Conservation (phyloP, 1,140 invertebrate species). For the Thrips palmi region DNA sequence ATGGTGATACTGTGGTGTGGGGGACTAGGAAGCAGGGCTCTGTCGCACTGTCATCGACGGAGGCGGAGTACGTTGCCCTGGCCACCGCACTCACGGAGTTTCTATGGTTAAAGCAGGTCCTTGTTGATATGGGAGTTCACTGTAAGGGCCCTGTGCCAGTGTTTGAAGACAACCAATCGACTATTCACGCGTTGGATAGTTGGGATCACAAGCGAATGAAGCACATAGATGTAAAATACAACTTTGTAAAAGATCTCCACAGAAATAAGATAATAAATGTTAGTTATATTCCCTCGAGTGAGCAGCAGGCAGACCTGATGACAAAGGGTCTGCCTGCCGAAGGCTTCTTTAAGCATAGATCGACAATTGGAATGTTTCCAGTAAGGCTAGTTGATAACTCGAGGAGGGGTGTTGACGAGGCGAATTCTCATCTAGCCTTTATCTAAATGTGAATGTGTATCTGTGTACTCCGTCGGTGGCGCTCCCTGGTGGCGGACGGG, state of each 20-base stretch:
- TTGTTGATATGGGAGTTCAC: not conserved
- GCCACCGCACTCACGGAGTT: slow-evolving; percentile 9
- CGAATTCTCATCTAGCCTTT: too few relatives aligned
- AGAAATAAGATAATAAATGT: slow-evolving; percentile 2
- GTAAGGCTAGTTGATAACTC: too few relatives aligned
- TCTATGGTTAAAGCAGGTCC: slow-evolving; percentile 9
- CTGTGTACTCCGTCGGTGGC: too few relatives aligned
- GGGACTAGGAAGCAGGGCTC: slow-evolving; percentile 10
- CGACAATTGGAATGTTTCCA: too few relatives aligned
- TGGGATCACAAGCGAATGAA: slow-evolving; percentile 19
- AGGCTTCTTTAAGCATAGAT: slow-evolving; percentile 2
- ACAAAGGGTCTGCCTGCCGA: not conserved
- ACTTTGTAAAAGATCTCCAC: slow-evolving; percentile 17
- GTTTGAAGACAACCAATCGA: slow-evolving; percentile 14
- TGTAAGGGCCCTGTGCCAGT: slow-evolving; percentile 1
- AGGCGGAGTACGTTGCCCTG: slow-evolving; percentile 15
- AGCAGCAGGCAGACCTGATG: slow-evolving; percentile 7
- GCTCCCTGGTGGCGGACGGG: too few relatives aligned
- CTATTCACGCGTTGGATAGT: slow-evolving; percentile 14
- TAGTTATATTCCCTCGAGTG: slow-evolving; percentile 2
- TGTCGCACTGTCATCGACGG: slow-evolving; percentile 12
- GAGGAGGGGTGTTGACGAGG: too few relatives aligned
- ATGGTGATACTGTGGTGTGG: slow-evolving; percentile 12
- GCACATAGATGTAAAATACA: slow-evolving; percentile 18
- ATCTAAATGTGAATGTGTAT: too few relatives aligned